These are phyloP conservation scores for Theodoxus fluviatilis DNA, from an alignment of 2,888 invertebrate genomes.

Conservation along the genomic window DNA sequence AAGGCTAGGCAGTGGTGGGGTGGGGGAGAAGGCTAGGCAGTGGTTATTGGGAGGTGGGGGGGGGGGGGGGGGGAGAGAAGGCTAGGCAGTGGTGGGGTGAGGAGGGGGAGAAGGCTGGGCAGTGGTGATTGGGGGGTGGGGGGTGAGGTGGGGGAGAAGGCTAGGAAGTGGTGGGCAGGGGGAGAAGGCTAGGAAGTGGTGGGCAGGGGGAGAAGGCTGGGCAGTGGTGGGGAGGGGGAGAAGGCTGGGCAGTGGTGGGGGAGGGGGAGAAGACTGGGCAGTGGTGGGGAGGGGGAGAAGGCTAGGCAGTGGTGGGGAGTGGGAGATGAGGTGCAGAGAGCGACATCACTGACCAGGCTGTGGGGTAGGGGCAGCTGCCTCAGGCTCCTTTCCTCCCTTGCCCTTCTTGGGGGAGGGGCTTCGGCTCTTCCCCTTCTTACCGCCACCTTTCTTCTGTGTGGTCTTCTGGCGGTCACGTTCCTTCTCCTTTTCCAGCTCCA, in stretches of 20 bases:
- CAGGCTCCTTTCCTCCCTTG: conserved; percentile 42
- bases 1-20: too few species aligned
- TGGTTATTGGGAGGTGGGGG: too few species aligned
- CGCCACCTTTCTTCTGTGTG: conserved; percentile 43
- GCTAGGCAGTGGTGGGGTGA: too few species aligned
- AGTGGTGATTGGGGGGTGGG: too few species aligned
- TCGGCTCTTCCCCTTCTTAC: conserved; percentile 51
- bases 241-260: too few species aligned
- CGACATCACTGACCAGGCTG: conserved; percentile 37
- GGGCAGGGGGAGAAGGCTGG: too few species aligned
- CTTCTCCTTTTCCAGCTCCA: conserved; percentile 50
- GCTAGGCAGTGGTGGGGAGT: neutral
- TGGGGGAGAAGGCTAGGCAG: too few species aligned
- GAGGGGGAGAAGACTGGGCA: too few species aligned
- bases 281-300: neutral
- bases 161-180: neutral
- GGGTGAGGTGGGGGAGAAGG: neutral
- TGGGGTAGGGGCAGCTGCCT: conserved; percentile 37
- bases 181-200: too few species aligned
- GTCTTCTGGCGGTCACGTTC: conserved; percentile 49
- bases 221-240: too few species aligned
- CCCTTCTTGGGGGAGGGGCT: conserved; percentile 64
- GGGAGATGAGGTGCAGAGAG: neutral
- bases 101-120: too few species aligned
- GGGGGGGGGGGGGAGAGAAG: too few species aligned